These are phyloP conservation scores for Centropristis striata DNA, from an alignment of 2,113 vertebrate species.

Conservation along the genomic window DNA sequence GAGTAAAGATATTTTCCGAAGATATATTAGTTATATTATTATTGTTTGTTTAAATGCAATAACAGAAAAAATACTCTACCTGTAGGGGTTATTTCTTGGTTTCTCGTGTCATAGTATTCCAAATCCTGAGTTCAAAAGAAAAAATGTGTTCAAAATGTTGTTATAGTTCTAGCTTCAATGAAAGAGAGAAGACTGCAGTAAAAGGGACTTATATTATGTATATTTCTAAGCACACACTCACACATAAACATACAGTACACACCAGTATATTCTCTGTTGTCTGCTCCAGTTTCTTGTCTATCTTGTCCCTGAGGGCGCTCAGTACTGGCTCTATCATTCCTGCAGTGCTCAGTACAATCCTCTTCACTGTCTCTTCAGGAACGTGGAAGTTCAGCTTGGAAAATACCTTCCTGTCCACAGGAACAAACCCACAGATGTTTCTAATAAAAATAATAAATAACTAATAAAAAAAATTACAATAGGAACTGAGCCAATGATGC, in stretches of 20 bases:
- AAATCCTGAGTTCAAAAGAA: slow-evolving; percentile 61
- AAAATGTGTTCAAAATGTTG: neutral
- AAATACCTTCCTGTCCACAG: slow-evolving; percentile 85
- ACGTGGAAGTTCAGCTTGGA: slow-evolving; percentile 84
- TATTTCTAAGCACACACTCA: neutral
- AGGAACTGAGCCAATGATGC: slow-evolving; percentile 14
- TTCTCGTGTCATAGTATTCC: slow-evolving; percentile 69
- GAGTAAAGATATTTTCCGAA: neutral
- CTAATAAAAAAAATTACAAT: neutral
- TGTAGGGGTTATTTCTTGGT: slow-evolving; percentile 49
- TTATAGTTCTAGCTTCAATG: neutral
- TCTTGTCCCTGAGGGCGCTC: slow-evolving; percentile 77
- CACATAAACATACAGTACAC: slow-evolving; percentile 38
- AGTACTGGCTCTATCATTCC: slow-evolving; percentile 83
- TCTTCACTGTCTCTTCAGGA: slow-evolving; percentile 79
- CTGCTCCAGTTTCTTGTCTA: slow-evolving; percentile 72
- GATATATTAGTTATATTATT: no score
- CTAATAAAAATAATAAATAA: slow-evolving; percentile 4
- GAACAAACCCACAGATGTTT: slow-evolving; percentile 20
- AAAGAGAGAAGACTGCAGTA: neutral
- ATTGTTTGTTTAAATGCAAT: neutral
- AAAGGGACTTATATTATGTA: neutral
- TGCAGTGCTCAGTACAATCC: slow-evolving; percentile 74
- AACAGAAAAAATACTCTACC: slow-evolving; percentile 44
- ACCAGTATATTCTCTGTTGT: slow-evolving; percentile 55